Evolutionary conservation across 2,113 vertebrate species (phyloP), one percentile per base, ranked within the genome.

Genomic region (Pollachius pollachius): DNA sequence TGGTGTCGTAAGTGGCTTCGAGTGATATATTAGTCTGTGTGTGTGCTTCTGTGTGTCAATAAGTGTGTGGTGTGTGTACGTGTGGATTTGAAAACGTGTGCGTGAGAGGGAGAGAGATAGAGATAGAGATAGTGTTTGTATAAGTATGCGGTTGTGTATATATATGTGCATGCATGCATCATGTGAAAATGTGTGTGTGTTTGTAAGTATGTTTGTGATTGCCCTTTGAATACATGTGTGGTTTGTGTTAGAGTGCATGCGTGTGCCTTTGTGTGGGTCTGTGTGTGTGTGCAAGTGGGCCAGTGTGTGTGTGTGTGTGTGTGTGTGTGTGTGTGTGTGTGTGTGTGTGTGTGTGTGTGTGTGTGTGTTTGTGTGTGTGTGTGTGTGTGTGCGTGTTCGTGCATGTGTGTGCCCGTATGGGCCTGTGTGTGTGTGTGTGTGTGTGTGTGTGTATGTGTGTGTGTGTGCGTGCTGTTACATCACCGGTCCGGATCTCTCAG

Each of bases 401-500:
- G 37, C 4, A 27, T 27, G 37, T 41, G 37, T 41, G 37, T 3
- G 37, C n/a, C n/a, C n/a, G n/a, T n/a, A n/a, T 41, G 37, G 3
- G 37, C 9, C 6, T 41, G 37, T 41, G 37, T 41, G 37, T 41
- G 37, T 41, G 37, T 64, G 62, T 37, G 62, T n/a, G 27, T 64
- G 63, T 9, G n/a, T 37, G 30, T 41, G 30, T 17, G 30, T n/a
- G 34, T 41, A 27, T 64, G 63, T 65, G 64, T 15, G 37, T 21
- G 64, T 21, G 64, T 3, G 54, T 56, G 17, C 54, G 17, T 12
- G 4, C 59, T 67, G 66, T 73, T 83, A 73, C 76, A 71, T 79
- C 83, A 70, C 74, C 78, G 76, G 79, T 84, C 81, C 85, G 79
- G 64, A 73, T 82, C 78, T 83, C 82, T 80, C 83, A 84, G 72